A percentile compares a stretch with the other conserved stretches of the same genome.
Evolutionary conservation across 2,888 invertebrate genomes (phyloP).

Genomic region (Argynnis bischoffii): DNA sequence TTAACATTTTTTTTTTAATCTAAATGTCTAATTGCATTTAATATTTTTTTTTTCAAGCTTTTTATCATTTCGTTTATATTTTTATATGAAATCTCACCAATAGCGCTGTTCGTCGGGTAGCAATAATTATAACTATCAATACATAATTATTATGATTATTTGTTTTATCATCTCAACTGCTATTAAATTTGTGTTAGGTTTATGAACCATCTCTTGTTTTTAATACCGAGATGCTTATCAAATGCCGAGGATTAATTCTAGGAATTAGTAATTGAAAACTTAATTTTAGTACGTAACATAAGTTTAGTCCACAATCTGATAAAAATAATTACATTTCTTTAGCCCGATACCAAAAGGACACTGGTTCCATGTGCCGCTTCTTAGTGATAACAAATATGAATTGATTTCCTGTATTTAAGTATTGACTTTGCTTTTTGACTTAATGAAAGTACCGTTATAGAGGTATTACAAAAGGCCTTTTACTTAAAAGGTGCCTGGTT

Average conservation of each 20-base stretch:
- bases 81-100: constrained; percentile 11
- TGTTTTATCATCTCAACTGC: neutral
- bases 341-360: constrained; percentile 58
- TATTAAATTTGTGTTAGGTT: constrained; percentile 14
- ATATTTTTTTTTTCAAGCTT: no score
- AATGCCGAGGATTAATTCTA: constrained; percentile 43
- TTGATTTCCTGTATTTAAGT: constrained; percentile 41
- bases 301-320: constrained; percentile 42
- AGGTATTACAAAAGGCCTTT: neutral
- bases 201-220: constrained; percentile 17
- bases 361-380: constrained; percentile 52
- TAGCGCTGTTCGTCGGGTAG: neutral
- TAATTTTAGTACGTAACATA: constrained; percentile 42
- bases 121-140: no score
- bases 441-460: constrained; percentile 2
- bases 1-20: neutral
- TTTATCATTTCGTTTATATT: neutral
- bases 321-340: constrained; percentile 40
- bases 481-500: neutral
- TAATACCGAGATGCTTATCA: constrained; percentile 25
- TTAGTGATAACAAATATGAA: constrained; percentile 54
- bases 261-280: constrained; percentile 33
- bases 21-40: neutral
- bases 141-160: no score
- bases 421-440: constrained; percentile 2